Evolutionary conservation across 2,888 invertebrate genomes (phyloP).

Genomic region (Lasioglossum marginatum): DNA sequence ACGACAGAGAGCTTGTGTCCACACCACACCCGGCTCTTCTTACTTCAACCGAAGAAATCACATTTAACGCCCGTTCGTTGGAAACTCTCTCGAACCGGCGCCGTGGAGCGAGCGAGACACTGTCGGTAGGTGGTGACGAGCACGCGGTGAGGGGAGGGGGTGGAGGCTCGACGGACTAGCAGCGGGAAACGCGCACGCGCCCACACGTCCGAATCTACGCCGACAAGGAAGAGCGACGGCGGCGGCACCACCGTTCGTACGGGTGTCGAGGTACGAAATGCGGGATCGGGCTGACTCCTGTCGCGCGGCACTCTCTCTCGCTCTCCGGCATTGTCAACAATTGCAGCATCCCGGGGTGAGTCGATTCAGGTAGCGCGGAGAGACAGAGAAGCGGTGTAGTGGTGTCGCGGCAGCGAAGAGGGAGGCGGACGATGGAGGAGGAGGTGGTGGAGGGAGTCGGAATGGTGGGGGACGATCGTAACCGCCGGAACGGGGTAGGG

Average conservation of each 20-base stretch:
- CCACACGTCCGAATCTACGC: constrained; percentile 44
- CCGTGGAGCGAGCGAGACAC: constrained; percentile 14
- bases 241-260: constrained; percentile 66
- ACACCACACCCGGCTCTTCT: constrained; percentile 49
- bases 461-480: neutral
- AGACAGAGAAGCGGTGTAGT: constrained; percentile 69
- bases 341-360: constrained; percentile 80
- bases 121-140: constrained; percentile 12
- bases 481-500: neutral
- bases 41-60: constrained; percentile 60
- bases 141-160: constrained; percentile 30
- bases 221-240: constrained; percentile 47
- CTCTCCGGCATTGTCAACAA: constrained; percentile 80
- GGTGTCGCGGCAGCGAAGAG: constrained; percentile 64
- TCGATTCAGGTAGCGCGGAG: constrained; percentile 75
- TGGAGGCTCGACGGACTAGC: neutral
- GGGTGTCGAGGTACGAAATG: constrained; percentile 73
- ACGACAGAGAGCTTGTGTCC: neutral
- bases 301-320: constrained; percentile 65
- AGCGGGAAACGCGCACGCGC: constrained; percentile 58
- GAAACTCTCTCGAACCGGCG: constrained; percentile 52
- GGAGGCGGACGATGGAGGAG: constrained; percentile 59
- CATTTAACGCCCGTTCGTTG: constrained; percentile 52
- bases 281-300: constrained; percentile 68
- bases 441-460: constrained; percentile 25